These are phyloP conservation scores for Agrochola macilenta DNA, from an alignment of 2,888 invertebrate genomes.

Conservation along the genomic window DNA sequence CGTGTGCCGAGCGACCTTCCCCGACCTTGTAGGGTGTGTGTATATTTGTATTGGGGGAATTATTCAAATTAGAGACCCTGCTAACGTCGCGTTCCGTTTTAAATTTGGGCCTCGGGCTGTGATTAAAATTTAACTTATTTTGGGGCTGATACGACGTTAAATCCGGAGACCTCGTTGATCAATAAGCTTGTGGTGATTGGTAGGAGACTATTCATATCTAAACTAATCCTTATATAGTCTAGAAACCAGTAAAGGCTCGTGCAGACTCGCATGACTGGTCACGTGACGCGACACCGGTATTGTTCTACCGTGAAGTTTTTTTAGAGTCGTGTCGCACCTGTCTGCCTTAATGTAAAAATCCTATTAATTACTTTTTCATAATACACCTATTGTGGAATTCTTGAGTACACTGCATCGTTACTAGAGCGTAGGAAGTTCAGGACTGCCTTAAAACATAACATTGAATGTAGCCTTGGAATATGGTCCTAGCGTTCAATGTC, in stretches of 20 bases:
- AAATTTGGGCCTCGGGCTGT: constrained; percentile 24
- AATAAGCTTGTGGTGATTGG: background rate
- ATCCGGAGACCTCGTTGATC: background rate
- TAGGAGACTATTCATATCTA: background rate
- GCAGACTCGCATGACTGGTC: no score
- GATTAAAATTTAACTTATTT: constrained; percentile 42
- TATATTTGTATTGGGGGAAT: constrained; percentile 34
- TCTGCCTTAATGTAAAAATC: background rate
- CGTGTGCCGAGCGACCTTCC: constrained; percentile 17
- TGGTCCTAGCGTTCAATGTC: background rate
- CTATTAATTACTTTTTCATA: background rate
- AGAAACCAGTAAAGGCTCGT: background rate
- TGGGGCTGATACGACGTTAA: background rate
- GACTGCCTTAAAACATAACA: background rate
- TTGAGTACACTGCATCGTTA: background rate
- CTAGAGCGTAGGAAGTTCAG: background rate
- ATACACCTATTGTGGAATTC: background rate
- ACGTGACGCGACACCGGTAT: no score
- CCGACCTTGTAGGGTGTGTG: constrained; percentile 22
- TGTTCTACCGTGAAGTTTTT: no score
- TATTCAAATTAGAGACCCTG: constrained; percentile 53
- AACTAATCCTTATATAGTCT: background rate
- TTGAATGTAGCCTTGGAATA: constrained; percentile 3
- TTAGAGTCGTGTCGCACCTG: no score
- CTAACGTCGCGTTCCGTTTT: constrained; percentile 27